Evolutionary conservation across 1,140 invertebrate species (phyloP), one percentile per base, ranked within the genome.

Genomic region (Ruditapes philippinarum): DNA sequence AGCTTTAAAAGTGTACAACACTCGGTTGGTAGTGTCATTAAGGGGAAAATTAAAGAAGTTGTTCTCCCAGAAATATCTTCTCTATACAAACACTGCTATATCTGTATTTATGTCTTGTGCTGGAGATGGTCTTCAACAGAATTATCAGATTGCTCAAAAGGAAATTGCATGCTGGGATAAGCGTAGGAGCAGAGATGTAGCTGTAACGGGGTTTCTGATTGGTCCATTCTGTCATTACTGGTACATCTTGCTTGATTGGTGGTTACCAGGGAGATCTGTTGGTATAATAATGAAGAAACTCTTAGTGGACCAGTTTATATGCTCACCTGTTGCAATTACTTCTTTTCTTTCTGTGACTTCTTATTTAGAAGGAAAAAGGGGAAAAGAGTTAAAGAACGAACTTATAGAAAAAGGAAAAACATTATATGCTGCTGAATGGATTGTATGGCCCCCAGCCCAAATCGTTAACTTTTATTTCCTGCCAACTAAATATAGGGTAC

Each of bases 381-480:
- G 79, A 31, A 60, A 62, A 14, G 62, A 96, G 19, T 91, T 89
- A 14, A 95, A 96, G 74, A 70, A 96, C 33, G 98, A 98, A 96
- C 96, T 98, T 28, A 97, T 96, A 94, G 95, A 97, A 40, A 99
- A 99, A 95, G 98, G 98, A 38, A 96, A 97, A 94, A 97, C 96
- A 92, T 95, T 99, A 9, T 98, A 98, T 94, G 95, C 97, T 49
- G 98, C 97, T 0, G 98, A 98, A 94, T 98, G 97, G 97, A 92
- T 98, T 38, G 96, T 98, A 19, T 98, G 97, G 97, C 97, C 98
- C 22, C 97, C 97, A 4, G 97, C 96, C 33, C 98, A 98, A 95
- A 95, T 98, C 33, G 96, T 98, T n/a, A 99, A 99, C 95, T 99
- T 99, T 96, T 98, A 98, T 95, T 97, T 98, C 92, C 95, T 99